phyloP scores from a whole-genome alignment of 2,888 invertebrate genomes.

The Psococerastis gibbosa region DNA sequence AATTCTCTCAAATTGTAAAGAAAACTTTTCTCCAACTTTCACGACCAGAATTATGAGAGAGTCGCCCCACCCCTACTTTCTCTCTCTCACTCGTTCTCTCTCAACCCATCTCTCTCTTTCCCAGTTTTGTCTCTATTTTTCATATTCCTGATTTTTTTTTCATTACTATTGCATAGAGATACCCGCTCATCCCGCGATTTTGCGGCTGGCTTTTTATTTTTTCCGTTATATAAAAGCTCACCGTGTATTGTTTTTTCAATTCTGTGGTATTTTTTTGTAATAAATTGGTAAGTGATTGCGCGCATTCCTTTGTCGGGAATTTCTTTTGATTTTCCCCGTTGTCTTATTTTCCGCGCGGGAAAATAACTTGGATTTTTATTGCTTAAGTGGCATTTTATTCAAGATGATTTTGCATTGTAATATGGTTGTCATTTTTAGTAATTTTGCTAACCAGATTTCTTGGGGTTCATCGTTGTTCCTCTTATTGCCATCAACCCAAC shows the following conservation, averaged over 20 bases:
- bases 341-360: too few relatives aligned
- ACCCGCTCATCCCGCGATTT: neutral
- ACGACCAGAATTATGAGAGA: constrained; percentile 8
- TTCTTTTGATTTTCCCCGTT: too few relatives aligned
- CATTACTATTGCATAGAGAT: neutral
- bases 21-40: constrained; percentile 10
- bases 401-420: too few relatives aligned
- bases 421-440: too few relatives aligned
- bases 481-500: too few relatives aligned
- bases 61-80: neutral
- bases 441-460: too few relatives aligned
- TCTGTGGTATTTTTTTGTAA: neutral
- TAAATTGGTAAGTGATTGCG: neutral
- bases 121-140: constrained; percentile 5
- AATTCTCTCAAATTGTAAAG: constrained; percentile 8
- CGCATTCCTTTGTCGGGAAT: neutral
- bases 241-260: neutral
- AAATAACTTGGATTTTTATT: too few relatives aligned
- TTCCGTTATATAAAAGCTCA: neutral
- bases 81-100: neutral
- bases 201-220: neutral
- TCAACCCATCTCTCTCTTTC: too few relatives aligned
- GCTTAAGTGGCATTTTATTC: too few relatives aligned
- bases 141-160: neutral
- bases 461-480: too few relatives aligned